Percentiles rank a stretch among this genome's conserved stretches.
phyloP scores from a whole-genome alignment of 2,113 vertebrate genomes.

The Cyanocitta stelleri region DNA sequence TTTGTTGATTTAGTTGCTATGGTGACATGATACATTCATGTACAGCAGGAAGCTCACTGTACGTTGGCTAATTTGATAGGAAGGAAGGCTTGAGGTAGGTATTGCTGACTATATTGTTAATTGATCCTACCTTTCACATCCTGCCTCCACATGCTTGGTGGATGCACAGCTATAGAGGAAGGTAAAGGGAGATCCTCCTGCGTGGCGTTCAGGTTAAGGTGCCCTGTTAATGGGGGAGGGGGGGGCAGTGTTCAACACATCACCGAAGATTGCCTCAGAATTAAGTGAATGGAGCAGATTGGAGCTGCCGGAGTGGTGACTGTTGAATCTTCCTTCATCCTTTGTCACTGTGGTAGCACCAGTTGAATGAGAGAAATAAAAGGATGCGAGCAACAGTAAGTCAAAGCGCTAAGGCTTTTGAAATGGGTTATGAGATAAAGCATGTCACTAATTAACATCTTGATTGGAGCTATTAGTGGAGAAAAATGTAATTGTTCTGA shows the following conservation, averaged over 20 bases:
- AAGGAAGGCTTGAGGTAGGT: constrained; percentile 68
- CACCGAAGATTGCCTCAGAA: constrained; percentile 48
- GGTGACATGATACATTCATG: constrained; percentile 79
- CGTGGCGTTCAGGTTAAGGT: constrained; percentile 34
- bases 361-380: constrained; percentile 83
- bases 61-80: constrained; percentile 72
- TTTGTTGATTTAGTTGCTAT: constrained; percentile 94
- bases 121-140: constrained; percentile 64
- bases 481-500: constrained; percentile 27
- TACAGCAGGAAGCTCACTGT: constrained; percentile 68
- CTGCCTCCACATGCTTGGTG: constrained; percentile 18
- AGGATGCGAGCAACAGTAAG: constrained; percentile 91
- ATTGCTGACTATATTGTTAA: constrained; percentile 73
- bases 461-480: constrained; percentile 16
- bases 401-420: constrained; percentile 65
- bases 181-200: constrained; percentile 1
- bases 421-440: constrained; percentile 34
- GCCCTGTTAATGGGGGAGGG: constrained; percentile 4
- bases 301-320: constrained; percentile 66
- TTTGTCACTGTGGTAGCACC: constrained; percentile 73
- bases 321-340: constrained; percentile 61
- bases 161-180: constrained; percentile 10
- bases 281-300: constrained; percentile 65
- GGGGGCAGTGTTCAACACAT: constrained; percentile 27
- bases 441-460: constrained; percentile 43